phyloP scores from a whole-genome alignment of 2,797 vertebrate species.

The Erpetoichthys calabaricus region DNA sequence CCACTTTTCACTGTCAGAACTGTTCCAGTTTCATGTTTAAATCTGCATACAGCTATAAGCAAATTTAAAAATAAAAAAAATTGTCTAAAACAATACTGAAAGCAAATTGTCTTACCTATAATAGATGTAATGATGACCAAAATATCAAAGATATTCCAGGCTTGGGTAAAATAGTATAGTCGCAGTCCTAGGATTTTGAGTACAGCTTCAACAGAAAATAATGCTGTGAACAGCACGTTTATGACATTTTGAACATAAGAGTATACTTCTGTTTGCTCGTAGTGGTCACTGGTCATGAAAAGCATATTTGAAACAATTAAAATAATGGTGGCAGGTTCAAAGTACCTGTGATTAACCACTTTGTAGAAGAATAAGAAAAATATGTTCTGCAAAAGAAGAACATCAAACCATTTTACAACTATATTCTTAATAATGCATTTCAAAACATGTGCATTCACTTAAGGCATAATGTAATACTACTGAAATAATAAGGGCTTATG shows the following conservation, averaged over 20 bases:
- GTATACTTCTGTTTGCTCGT: constrained; percentile 6
- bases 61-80: no score
- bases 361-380: constrained; percentile 8
- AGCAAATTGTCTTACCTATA: constrained; percentile 3
- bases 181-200: constrained; percentile 10
- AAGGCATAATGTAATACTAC: no score
- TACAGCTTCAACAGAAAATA: constrained; percentile 10
- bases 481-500: no score
- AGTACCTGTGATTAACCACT: constrained; percentile 6
- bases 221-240: constrained; percentile 7
- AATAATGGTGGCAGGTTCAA: constrained; percentile 9
- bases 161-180: constrained; percentile 10
- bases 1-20: no score
- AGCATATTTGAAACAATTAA: constrained; percentile 9
- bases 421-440: no score
- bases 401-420: background rate
- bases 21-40: no score
- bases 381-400: constrained; percentile 6
- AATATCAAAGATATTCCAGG: constrained; percentile 15
- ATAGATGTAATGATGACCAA: constrained; percentile 9
- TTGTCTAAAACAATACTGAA: no score
- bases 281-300: constrained; percentile 10
- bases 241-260: constrained; percentile 4
- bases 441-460: no score
- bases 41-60: no score